Conservation (phyloP, 2,113 vertebrate genomes). For the Mustelus asterias region DNA sequence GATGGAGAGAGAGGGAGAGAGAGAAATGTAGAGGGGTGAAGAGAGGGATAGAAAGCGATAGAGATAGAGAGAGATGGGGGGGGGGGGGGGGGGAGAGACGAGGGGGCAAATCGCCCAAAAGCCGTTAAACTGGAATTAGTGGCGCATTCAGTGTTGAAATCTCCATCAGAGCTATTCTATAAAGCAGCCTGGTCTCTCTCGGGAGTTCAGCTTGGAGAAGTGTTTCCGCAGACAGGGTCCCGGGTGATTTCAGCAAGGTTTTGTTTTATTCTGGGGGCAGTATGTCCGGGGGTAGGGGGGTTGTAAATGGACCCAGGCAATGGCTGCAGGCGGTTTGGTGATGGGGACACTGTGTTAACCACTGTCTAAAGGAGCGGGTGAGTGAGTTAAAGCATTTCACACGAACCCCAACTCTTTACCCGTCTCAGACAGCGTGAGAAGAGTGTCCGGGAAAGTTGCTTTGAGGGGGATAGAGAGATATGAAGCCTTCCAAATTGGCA, state of each 20-base stretch:
- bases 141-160: no score
- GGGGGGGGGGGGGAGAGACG: background rate
- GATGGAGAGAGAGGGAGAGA: background rate
- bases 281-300: rapidly evolving
- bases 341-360: no score
- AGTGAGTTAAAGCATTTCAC: background rate
- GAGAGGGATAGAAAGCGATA: background rate
- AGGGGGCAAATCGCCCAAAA: no score
- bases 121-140: no score
- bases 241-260: no score
- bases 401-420: background rate
- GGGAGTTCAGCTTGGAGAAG: no score
- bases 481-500: background rate
- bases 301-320: background rate
- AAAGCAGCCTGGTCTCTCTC: no score
- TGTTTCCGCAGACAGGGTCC: no score
- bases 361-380: background rate
- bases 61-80: no score
- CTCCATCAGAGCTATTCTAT: no score
- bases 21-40: no score
- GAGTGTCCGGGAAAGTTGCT: background rate
- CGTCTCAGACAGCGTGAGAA: background rate
- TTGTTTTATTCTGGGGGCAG: no score
- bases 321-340: background rate
- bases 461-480: background rate